Base-by-base conservation (phyloP, 2,797 vertebrate species). In the Gymnocypris eckloni region DNA sequence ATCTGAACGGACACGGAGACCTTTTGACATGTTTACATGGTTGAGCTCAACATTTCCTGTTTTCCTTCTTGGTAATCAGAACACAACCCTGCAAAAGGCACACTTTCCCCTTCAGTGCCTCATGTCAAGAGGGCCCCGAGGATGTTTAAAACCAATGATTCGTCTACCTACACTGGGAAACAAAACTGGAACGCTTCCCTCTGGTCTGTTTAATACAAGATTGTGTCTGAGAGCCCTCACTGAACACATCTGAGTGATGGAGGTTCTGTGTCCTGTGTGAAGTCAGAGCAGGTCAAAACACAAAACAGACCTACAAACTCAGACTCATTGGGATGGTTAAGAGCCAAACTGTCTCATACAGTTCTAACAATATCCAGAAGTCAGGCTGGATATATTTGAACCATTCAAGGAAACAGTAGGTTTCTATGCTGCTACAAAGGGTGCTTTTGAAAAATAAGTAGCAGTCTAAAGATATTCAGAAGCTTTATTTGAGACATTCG, bases 11-110 rank as follows among this genome's bases (percentile, higher is more conserved):
- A 79, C 66, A 18, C 45, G 39, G 54, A 33, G 48, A 48, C 56
- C 33, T 56, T 86, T 61, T 81, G 85, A 77, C 37, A 50, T 25
- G 52, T 82, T 86, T 77, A 85, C 85, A 83, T 71, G 75, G 45
- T 71, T 67, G 45, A 82, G 50, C 50, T 64, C 76, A 75, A 50
- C 2, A 76, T 85, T 89, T 90, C 86, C 83, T 84, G 83, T 87
- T 87, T 83, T 61, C 59, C 33, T 82, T 16, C 50, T 76, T 33
- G 8, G 61, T 73, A 33, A 82, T 87, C 78, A 56, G 77, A 75
- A 72, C 54, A 43, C 61, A 72, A 79, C 10, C 75, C 59, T 7
- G 28, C 76, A 13, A 83, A 81, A 81, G 45, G 79, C 39, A 37
- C 43, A 43, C 70, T 67, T 85, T 87, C 75, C 56, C 77, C 54